Evolutionary conservation across 2,797 vertebrate genomes (phyloP).

Genomic region (Psittacula echo): DNA sequence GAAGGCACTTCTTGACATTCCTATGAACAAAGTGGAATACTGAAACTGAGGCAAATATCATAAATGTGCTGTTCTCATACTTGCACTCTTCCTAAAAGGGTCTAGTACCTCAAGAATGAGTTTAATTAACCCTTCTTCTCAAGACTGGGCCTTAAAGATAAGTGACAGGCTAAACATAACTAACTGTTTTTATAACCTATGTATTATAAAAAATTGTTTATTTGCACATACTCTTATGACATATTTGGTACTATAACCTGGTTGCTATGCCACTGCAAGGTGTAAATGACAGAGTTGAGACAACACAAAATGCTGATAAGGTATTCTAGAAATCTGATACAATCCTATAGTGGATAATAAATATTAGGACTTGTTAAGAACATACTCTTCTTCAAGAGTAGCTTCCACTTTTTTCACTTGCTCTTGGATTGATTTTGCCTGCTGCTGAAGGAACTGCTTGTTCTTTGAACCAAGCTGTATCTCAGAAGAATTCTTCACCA

Average conservation of each 20-base stretch:
- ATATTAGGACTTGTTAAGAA: slow-evolving; percentile 77
- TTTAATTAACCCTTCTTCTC: background rate
- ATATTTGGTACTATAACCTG: slow-evolving; percentile 5
- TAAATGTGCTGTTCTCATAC: background rate
- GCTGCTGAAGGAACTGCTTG: slow-evolving; percentile 84
- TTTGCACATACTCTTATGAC: slow-evolving; percentile 15
- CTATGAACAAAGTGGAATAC: background rate
- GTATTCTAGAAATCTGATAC: slow-evolving; percentile 53
- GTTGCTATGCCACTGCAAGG: slow-evolving; percentile 45
- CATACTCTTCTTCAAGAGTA: slow-evolving; percentile 92
- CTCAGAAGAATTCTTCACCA: slow-evolving; percentile 90
- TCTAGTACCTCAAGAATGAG: slow-evolving; percentile 1
- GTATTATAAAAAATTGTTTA: background rate
- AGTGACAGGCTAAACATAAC: background rate
- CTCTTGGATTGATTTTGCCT: slow-evolving; percentile 86
- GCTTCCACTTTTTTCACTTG: slow-evolving; percentile 88
- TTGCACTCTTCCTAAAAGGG: background rate
- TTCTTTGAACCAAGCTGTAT: slow-evolving; percentile 92
- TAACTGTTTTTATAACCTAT: background rate
- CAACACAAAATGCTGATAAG: slow-evolving; percentile 42
- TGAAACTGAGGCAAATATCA: background rate
- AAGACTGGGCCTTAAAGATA: background rate
- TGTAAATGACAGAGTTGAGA: slow-evolving; percentile 63
- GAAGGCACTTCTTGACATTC: slow-evolving; percentile 65
- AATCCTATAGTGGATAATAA: slow-evolving; percentile 62